These are phyloP conservation scores for Drosophila sechellia DNA, from an alignment of 1,140 invertebrate species.

Conservation along the genomic window DNA sequence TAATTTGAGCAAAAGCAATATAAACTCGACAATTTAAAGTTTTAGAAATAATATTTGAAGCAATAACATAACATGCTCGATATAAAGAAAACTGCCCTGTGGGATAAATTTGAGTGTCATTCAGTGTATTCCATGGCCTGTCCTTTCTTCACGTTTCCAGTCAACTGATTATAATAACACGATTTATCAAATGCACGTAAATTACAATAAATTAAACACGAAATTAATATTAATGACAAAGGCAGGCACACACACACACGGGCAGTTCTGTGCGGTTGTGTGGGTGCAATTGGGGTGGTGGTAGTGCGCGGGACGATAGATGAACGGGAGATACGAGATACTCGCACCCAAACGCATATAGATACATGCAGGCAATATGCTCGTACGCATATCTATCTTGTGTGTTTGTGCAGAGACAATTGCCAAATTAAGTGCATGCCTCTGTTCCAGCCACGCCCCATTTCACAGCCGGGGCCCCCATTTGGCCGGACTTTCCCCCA, in stretches of 20 bases:
- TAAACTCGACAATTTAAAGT: too few species aligned
- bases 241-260: conserved; percentile 38
- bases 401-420: conserved; percentile 58
- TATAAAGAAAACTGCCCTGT: too few species aligned
- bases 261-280: background rate
- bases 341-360: conserved; percentile 17
- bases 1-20: too few species aligned
- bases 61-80: too few species aligned
- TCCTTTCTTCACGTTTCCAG: conserved; percentile 45
- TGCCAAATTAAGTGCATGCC: conserved; percentile 80
- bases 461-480: background rate
- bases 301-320: conserved; percentile 3
- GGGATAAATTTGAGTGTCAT: background rate
- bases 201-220: conserved; percentile 82
- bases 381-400: conserved; percentile 9
- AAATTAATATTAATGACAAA: conserved; percentile 81
- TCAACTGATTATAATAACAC: conserved; percentile 77
- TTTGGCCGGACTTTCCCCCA: background rate
- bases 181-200: conserved; percentile 82
- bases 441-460: conserved; percentile 19
- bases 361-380: conserved; percentile 15
- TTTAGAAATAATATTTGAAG: too few species aligned
- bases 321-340: conserved; percentile 7
- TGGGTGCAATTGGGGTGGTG: background rate
- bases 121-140: conserved; percentile 11